Conservation (phyloP, 2,888 invertebrate species). For the Drosophila multiciliata region DNA sequence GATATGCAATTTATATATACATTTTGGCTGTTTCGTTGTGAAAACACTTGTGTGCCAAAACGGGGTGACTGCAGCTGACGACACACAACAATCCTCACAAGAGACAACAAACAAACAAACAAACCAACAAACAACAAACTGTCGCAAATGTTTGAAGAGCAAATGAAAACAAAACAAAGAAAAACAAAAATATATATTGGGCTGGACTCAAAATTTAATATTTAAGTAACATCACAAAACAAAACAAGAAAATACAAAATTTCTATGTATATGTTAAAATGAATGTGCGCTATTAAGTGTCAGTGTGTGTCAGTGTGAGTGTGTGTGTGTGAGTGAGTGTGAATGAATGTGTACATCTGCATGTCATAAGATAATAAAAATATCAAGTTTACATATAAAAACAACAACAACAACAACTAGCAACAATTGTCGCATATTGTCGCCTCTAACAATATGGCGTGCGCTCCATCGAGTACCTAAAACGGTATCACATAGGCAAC, state of each 20-base stretch:
- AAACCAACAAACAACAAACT: constrained; percentile 28
- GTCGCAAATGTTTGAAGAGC: constrained; percentile 56
- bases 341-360: constrained; percentile 30
- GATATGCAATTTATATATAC: constrained; percentile 12
- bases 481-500: constrained; percentile 35
- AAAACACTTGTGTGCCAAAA: constrained; percentile 6
- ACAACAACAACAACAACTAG: constrained; percentile 27
- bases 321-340: constrained; percentile 22
- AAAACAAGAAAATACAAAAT: constrained; percentile 19
- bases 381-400: constrained; percentile 23
- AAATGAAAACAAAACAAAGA: constrained; percentile 44
- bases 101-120: constrained; percentile 2
- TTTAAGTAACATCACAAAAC: constrained; percentile 62
- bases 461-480: constrained; percentile 58
- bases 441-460: constrained; percentile 42
- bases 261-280: constrained; percentile 48
- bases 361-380: constrained; percentile 29
- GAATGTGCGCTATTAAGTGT: constrained; percentile 33
- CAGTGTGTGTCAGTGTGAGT: constrained; percentile 19
- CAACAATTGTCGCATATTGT: constrained; percentile 42
- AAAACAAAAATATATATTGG: constrained; percentile 72
- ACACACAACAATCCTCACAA: constrained; percentile 5
- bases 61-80: neutral
- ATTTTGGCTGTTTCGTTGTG: constrained; percentile 1
- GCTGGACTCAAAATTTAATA: constrained; percentile 82